Evolutionary conservation across 2,888 invertebrate species (phyloP), one percentile per base, ranked within the genome.

Genomic region (Parthenolecanium corni): DNA sequence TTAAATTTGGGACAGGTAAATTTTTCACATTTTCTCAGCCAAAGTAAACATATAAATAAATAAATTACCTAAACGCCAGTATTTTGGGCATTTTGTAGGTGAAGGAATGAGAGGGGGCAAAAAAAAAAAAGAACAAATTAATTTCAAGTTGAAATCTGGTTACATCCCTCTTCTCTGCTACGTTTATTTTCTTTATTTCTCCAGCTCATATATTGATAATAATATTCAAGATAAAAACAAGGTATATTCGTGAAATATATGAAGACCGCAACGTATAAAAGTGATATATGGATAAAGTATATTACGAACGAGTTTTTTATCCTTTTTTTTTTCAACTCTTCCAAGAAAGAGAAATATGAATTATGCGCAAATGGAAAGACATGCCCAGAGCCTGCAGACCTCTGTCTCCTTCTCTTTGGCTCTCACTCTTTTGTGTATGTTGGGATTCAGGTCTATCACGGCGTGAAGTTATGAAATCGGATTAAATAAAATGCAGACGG

Each of bases 391-490:
- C 24, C 25, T 31, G 31, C 5, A 6, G 5, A 6, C 31, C 9
- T 31, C 31, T 31, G 5, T 31, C 5, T 4, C 31, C 9, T 4
- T 31, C 31, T 31, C 31, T 31, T 4, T 31, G 4, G 31, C 31
- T 31, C 31, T 31, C 9, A 31, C 31, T 31, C 31, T 31, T 31
- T 9, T 14, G 18, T 18, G 16, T 42, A 14, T 42, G 44, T 42
- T 42, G 3, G 42, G 56, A 56, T 56, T 56, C 56, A 56, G 46
- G 56, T 56, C 56, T 56, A 23, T 56, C 56, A 24, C 42, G 56
- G 56, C 56, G 56, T 56, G 56, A 56, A 56, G 56, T 56, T 56
- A 56, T 56, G 56, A 56, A 56, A 56, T 56, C 56, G 56, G 56
- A 56, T 56, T 56, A 56, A 56, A 56, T 56, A 56, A 56, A 56